These are phyloP conservation scores for Helogale parvula DNA, from an alignment of 2,113 vertebrate genomes.

Conservation along the genomic window DNA sequence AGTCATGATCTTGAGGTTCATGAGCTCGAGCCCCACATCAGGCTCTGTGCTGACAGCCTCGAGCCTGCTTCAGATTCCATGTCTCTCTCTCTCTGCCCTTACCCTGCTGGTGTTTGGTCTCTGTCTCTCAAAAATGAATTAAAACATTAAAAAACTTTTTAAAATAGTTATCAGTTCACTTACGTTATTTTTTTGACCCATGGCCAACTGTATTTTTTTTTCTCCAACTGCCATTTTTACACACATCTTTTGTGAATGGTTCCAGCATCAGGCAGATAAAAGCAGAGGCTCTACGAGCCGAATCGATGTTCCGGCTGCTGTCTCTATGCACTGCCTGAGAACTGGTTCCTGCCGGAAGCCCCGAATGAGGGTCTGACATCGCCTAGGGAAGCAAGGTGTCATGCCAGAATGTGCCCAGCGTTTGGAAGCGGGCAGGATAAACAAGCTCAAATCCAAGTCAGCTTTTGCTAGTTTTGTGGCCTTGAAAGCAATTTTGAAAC, in stretches of 20 bases:
- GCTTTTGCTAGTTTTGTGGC: background rate
- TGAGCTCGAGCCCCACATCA: too few relatives aligned
- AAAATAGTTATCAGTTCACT: background rate
- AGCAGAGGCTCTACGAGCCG: too few relatives aligned
- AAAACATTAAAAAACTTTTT: background rate
- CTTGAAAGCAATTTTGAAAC: background rate
- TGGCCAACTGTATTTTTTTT: background rate
- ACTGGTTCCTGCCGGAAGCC: background rate
- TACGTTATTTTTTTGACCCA: background rate
- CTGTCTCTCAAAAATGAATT: too few relatives aligned
- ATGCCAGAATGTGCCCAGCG: background rate
- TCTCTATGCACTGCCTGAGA: background rate
- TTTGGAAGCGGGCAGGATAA: background rate
- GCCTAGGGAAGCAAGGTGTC: background rate
- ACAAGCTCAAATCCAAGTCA: background rate
- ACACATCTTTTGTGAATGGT: background rate
- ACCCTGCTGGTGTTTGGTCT: too few relatives aligned
- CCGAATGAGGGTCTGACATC: background rate
- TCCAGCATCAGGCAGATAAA: background rate
- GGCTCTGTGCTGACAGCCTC: too few relatives aligned
- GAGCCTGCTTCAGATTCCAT: too few relatives aligned
- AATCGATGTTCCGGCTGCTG: background rate
- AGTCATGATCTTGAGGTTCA: too few relatives aligned
- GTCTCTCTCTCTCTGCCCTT: too few relatives aligned
- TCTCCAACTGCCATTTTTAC: background rate